Evolutionary conservation across 2,113 vertebrate genomes (phyloP).

Genomic region (Anguilla rostrata): DNA sequence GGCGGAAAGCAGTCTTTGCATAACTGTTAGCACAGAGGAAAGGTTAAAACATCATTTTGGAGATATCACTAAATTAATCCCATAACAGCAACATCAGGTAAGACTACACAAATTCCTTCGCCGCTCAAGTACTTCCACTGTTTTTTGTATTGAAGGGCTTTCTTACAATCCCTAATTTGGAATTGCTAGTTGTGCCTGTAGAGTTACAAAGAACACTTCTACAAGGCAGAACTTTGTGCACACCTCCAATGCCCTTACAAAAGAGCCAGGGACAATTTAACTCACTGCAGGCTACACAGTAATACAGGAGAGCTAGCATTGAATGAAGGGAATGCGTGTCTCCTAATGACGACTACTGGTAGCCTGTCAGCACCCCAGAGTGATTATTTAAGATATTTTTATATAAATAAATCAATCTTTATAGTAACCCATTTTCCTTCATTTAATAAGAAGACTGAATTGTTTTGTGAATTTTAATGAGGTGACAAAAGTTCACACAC

Average conservation of each 20-base stretch:
- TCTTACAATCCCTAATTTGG: neutral
- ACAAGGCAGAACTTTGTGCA: neutral
- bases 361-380: neutral
- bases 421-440: neutral
- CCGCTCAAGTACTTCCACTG: too few relatives aligned
- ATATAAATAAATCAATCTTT: neutral
- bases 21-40: too few relatives aligned
- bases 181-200: neutral
- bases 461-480: neutral
- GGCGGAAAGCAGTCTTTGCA: too few relatives aligned
- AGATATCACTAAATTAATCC: too few relatives aligned
- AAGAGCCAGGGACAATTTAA: neutral
- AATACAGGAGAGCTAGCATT: neutral
- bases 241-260: neutral
- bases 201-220: neutral
- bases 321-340: neutral
- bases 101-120: too few relatives aligned
- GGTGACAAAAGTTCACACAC: constrained; percentile 64
- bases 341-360: neutral
- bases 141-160: too few relatives aligned
- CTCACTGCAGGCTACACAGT: neutral
- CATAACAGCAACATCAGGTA: too few relatives aligned
- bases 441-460: neutral
- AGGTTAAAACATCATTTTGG: too few relatives aligned
- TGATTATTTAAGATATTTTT: too few relatives aligned